phyloP scores from a whole-genome alignment of 1,140 invertebrate species.

The Calephelis nemesis region DNA sequence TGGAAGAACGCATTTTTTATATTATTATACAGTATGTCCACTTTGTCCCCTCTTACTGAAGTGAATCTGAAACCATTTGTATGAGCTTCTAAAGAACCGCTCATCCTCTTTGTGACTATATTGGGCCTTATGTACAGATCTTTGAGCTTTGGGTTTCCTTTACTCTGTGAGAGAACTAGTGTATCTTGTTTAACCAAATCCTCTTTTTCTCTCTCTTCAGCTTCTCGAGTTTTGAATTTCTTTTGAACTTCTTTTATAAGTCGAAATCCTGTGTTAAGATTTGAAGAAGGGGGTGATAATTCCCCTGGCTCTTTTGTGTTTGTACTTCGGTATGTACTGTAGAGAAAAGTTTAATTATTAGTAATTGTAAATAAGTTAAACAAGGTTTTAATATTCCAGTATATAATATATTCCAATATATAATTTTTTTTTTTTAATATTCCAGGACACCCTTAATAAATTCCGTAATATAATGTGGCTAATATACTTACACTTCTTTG shows the following conservation, averaged over 20 bases:
- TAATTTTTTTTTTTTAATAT: too few species aligned
- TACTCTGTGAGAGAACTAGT: constrained; percentile 95
- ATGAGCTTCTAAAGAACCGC: constrained; percentile 96
- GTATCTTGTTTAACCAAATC: constrained; percentile 99
- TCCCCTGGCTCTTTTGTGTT: constrained; percentile 99
- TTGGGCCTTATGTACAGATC: constrained; percentile 99
- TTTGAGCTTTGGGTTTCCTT: constrained; percentile 98
- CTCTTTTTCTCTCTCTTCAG: constrained; percentile 99
- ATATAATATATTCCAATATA: too few species aligned
- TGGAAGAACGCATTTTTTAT: constrained; percentile 99
- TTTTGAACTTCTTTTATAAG: constrained; percentile 99
- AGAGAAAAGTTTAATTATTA: constrained; percentile 19
- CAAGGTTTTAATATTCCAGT: too few species aligned
- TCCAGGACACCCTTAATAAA: too few species aligned
- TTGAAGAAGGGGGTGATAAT: constrained; percentile 95
- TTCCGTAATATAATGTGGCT: too few species aligned
- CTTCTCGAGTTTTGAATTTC: constrained; percentile 98
- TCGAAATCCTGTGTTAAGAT: constrained; percentile 97
- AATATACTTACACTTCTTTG: constrained; percentile 94
- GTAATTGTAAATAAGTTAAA: too few species aligned
- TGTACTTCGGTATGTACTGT: constrained; percentile 97
- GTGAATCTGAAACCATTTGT: constrained; percentile 99
- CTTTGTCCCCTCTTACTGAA: constrained; percentile 98
- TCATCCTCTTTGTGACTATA: constrained; percentile 98
- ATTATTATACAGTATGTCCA: constrained; percentile 99